These are phyloP conservation scores for Xanthia icteritia DNA, from an alignment of 2,888 invertebrate genomes.

Conservation along the genomic window DNA sequence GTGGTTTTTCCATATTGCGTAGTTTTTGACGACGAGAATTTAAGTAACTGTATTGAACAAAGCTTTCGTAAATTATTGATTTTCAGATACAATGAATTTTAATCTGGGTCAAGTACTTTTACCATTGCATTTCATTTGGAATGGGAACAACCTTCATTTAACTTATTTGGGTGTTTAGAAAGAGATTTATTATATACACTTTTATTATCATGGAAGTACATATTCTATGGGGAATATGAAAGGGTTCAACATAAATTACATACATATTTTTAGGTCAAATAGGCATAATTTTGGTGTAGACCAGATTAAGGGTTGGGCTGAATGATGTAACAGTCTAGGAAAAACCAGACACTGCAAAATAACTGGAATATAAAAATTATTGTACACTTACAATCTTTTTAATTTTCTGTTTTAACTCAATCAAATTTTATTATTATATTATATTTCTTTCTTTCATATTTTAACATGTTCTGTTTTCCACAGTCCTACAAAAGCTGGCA, in stretches of 20 bases:
- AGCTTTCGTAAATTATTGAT: slow-evolving; percentile 59
- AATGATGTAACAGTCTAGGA: slow-evolving; percentile 13
- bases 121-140: slow-evolving; percentile 41
- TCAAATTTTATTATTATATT: too few species aligned
- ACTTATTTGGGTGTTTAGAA: background rate
- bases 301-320: slow-evolving; percentile 6
- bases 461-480: slow-evolving; percentile 60
- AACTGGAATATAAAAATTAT: background rate
- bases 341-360: background rate
- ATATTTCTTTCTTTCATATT: background rate
- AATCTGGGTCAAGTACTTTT: slow-evolving; percentile 63
- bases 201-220: background rate
- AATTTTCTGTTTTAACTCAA: background rate
- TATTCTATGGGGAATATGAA: background rate
- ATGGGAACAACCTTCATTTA: slow-evolving; percentile 19
- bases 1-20: slow-evolving; percentile 15
- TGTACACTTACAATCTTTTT: background rate
- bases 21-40: slow-evolving; percentile 32
- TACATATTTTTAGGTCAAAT: background rate
- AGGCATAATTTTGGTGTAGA: background rate
- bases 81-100: slow-evolving; percentile 33
- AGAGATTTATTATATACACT: background rate
- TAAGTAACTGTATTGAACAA: background rate
- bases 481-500: slow-evolving; percentile 93
- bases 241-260: background rate